Conservation (phyloP, 2,888 invertebrate species). For the Dicyrtoma fusca region DNA sequence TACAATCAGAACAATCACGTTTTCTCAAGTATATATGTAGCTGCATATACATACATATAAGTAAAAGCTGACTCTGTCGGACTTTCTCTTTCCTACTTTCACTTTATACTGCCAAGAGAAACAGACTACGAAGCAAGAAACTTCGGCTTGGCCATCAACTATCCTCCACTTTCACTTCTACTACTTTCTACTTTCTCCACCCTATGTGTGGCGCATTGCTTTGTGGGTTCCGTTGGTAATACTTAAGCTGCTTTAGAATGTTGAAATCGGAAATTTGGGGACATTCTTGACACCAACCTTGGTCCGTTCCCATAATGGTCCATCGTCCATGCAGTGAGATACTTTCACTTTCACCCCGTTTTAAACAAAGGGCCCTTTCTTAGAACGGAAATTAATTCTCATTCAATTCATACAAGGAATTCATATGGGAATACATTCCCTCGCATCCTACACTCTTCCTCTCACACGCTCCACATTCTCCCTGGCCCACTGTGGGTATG, state of each 20-base stretch:
- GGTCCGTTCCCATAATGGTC: not conserved
- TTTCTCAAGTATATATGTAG: not conserved
- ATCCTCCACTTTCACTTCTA: no score
- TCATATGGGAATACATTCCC: not conserved
- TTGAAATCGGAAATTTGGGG: not conserved
- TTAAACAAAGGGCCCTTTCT: constrained; percentile 14
- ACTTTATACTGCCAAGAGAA: not conserved
- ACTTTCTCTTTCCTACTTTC: not conserved
- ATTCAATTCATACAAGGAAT: not conserved
- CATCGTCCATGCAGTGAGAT: no score
- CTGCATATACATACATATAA: no score
- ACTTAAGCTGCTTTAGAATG: not conserved
- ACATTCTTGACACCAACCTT: not conserved
- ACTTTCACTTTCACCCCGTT: no score
- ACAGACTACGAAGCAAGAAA: not conserved
- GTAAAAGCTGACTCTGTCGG: not conserved
- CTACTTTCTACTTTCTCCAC: no score
- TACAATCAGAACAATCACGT: constrained; percentile 29
- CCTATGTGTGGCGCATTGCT: no score
- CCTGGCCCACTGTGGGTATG: not conserved
- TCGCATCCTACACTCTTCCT: not conserved
- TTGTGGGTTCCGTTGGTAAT: no score
- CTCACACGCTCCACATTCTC: not conserved
- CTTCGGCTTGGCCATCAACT: no score
- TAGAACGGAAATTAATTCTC: constrained; percentile 10